Base-by-base conservation (phyloP, 2,888 invertebrate species). In the Cylindroiulus punctatus region DNA sequence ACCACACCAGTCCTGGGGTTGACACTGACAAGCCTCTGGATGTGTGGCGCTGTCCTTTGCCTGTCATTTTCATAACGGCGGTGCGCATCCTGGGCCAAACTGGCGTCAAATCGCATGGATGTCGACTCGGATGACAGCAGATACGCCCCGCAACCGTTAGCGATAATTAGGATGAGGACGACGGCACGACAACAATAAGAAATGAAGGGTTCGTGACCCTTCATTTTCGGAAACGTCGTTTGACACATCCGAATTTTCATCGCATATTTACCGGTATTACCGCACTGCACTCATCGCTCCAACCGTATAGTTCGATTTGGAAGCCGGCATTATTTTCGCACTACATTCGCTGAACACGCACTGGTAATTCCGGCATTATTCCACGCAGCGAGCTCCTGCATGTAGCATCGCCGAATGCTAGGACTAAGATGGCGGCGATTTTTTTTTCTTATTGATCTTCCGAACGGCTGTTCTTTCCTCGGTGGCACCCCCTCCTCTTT, bases 11-110 rank as follows among this genome's bases (percentile, higher is more conserved):
- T 81, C 22, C 44, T 14, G 85, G n/a, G 81, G 81, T 85, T 44
- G 47, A 85, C 81, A 22, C 40, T 36, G 14, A 44, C 40, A 19
- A 36, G 32, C 32, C 44, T 85, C 12, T 26, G 32, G 17, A 81
- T 42, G 7, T 14, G 19, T 14, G 36, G 40, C 47, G 85, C 22
- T 3, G 85, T 85, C 89, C 95, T 93, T 89, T 96, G 95, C 86
- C 93, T 93, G 90, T 96, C 96, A 88, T 96, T 94, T 90, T 94
- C 93, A 91, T 96, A 96, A 89, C 93, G 93, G 84, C 96, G 92
- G 89, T 95, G 95, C n/a, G 22, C n/a, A 30, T 30, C 17, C 19
- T 30, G 40, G 12, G n/a, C 84, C 19, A 84, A 26, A 42, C 84
- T 44, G 30, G 84, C 84, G 47, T 84, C 84, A 22, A 84, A 84